Percentiles rank a stretch among this genome's conserved stretches.
phyloP scores from a whole-genome alignment of 2,113 vertebrate genomes.

The Pterocles orientalis region DNA sequence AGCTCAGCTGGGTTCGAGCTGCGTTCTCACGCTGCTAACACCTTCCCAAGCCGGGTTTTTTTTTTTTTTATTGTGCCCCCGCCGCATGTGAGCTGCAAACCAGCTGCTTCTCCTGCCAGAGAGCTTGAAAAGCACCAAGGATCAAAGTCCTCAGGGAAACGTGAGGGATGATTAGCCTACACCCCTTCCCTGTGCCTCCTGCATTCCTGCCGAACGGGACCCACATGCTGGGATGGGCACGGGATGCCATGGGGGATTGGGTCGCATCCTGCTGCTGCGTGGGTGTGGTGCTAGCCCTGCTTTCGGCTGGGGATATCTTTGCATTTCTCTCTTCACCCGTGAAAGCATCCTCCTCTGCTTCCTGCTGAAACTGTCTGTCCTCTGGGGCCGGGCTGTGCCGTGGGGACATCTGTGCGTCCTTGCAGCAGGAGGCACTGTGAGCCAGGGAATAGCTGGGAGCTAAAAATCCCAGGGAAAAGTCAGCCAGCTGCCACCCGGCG shows the following conservation, averaged over 20 bases:
- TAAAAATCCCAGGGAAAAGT: neutral
- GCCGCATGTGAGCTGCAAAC: neutral
- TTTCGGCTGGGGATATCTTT: neutral
- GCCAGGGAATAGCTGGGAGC: neutral
- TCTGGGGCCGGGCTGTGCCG: neutral
- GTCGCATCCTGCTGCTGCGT: neutral
- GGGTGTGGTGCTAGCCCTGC: neutral
- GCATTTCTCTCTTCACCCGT: neutral
- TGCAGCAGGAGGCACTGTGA: conserved; percentile 62
- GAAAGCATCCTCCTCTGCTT: neutral
- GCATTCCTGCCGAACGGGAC: neutral
- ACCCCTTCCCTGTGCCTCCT: neutral
- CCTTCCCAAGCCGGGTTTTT: neutral
- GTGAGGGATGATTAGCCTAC: neutral
- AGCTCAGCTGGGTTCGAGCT: neutral
- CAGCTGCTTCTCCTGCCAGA: neutral
- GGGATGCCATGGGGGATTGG: neutral
- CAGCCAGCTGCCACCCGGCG: rapidly evolving
- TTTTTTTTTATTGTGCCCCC: neutral
- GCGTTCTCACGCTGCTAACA: neutral
- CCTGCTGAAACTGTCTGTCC: neutral
- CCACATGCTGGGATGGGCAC: rapidly evolving
- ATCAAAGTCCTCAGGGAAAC: conserved; percentile 50
- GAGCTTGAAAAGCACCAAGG: neutral
- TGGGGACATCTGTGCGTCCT: neutral